Evolutionary conservation across 2,113 vertebrate species (phyloP).

Genomic region (Geococcyx californianus): DNA sequence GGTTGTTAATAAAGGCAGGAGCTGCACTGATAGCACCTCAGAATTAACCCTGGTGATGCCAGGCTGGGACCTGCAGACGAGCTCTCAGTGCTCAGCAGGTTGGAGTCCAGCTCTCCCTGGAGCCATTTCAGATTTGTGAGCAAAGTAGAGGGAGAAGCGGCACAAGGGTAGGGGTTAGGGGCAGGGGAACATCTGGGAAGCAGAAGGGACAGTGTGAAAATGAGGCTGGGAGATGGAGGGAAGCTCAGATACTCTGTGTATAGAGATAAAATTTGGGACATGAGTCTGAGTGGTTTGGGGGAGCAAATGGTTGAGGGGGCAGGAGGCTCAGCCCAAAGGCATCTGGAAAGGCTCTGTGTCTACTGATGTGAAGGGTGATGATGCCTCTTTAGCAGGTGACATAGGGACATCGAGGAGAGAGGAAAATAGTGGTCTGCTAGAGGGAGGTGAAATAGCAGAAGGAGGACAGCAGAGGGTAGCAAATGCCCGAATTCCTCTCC

Average conservation of each 20-base stretch:
- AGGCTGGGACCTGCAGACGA: neutral
- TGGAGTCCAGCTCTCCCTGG: neutral
- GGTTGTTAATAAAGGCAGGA: neutral
- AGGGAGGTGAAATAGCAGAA: neutral
- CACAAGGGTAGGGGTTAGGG: neutral
- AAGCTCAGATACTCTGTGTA: neutral
- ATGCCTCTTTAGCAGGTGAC: neutral
- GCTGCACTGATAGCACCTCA: neutral
- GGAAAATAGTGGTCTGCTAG: neutral
- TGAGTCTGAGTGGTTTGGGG: no score
- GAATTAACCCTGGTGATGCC: neutral
- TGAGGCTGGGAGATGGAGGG: neutral
- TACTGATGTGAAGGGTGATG: neutral
- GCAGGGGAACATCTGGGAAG: neutral
- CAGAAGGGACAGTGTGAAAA: neutral
- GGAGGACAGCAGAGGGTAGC: conserved; percentile 62
- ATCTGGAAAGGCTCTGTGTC: neutral
- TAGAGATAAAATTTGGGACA: neutral
- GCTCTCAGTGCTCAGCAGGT: neutral
- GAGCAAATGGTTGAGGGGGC: neutral
- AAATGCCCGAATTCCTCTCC: conserved; percentile 5
- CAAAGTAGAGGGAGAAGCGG: neutral
- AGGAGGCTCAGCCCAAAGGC: neutral
- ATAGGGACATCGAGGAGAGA: neutral
- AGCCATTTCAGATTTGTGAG: neutral